phyloP scores from a whole-genome alignment of 1,140 invertebrate genomes.

The Potamilus streckersoni region DNA sequence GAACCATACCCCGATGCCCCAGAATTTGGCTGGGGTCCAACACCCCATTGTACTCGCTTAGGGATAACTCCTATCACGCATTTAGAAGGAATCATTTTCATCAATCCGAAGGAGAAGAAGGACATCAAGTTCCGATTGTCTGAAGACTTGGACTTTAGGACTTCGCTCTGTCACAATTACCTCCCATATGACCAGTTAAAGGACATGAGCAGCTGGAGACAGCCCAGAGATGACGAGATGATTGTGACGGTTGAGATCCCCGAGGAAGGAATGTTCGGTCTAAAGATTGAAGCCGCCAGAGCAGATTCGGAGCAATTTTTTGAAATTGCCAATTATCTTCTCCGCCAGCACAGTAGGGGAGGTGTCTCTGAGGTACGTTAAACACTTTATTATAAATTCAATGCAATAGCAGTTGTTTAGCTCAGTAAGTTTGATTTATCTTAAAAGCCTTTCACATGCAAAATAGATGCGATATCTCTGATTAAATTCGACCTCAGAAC shows the following conservation, averaged over 20 bases:
- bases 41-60: slow-evolving; percentile 7
- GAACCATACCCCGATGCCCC: slow-evolving; percentile 25
- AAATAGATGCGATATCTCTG: no score
- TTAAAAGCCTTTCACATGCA: no score
- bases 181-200: not conserved
- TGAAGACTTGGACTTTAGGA: slow-evolving; percentile 13
- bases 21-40: slow-evolving; percentile 26
- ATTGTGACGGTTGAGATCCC: slow-evolving; percentile 9
- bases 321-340: slow-evolving; percentile 17
- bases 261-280: slow-evolving; percentile 20
- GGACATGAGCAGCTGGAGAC: not conserved
- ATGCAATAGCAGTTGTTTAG: no score
- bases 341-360: slow-evolving; percentile 6
- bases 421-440: no score
- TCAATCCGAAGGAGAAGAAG: slow-evolving; percentile 13
- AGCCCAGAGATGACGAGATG: slow-evolving; percentile 6
- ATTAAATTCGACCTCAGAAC: no score
- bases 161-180: slow-evolving; percentile 19
- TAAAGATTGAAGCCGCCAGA: slow-evolving; percentile 18
- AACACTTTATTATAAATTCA: no score
- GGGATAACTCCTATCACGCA: slow-evolving; percentile 23
- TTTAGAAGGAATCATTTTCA: slow-evolving; percentile 24
- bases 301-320: slow-evolving; percentile 6
- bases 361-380: slow-evolving; percentile 21
- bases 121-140: slow-evolving; percentile 23